These are phyloP conservation scores for Bos javanicus DNA, from an alignment of 2,113 vertebrate species.

Conservation along the genomic window DNA sequence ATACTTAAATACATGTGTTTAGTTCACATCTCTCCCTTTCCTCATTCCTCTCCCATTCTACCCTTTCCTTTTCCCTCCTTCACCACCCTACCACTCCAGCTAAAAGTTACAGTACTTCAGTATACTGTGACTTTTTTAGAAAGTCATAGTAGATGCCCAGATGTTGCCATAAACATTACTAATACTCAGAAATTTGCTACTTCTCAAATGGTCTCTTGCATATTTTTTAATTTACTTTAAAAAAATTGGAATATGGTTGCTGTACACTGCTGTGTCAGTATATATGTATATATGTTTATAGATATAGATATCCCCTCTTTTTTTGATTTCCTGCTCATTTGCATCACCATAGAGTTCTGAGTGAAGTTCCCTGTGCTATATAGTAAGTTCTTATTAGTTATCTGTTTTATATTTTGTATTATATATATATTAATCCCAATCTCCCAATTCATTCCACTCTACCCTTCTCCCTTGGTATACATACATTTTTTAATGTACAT, in stretches of 20 bases:
- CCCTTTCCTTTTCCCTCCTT: neutral
- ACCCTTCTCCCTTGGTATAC: neutral
- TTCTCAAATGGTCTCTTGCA: neutral
- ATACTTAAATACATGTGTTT: neutral
- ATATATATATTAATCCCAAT: neutral
- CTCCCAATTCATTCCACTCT: neutral
- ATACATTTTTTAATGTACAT: neutral
- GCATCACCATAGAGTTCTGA: neutral
- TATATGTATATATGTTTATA: neutral
- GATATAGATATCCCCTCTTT: neutral
- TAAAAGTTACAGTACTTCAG: neutral
- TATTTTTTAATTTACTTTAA: neutral
- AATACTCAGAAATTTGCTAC: neutral
- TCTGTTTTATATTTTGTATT: neutral
- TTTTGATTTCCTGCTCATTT: neutral
- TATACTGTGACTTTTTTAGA: neutral
- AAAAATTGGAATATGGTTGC: neutral
- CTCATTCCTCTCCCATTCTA: neutral
- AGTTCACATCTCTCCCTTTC: neutral
- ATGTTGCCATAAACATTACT: neutral
- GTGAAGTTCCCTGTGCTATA: neutral
- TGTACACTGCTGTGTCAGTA: neutral
- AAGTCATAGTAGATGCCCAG: neutral
- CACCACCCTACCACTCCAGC: neutral
- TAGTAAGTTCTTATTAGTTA: neutral